Base-by-base conservation (phyloP, 2,797 vertebrate genomes). In the Prunella strophiata region DNA sequence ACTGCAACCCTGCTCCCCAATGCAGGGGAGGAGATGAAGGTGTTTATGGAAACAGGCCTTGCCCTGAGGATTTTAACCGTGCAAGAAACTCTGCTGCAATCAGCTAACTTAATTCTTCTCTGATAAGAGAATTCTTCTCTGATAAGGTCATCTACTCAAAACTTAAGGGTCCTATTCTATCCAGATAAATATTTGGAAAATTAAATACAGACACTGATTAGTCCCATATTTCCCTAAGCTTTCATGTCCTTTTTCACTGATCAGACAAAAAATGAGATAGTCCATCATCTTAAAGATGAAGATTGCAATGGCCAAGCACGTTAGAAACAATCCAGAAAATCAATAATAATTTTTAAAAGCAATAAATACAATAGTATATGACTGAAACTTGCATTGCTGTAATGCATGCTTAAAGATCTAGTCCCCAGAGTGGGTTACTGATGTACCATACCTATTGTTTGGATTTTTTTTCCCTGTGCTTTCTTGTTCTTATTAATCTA, bases 391-490 rank as follows among this genome's bases (percentile, higher is more conserved):
- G 5, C 6, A 32, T 15, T 74, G 29, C 3, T 83, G 2, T 54
- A 65, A 74, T 16, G 3, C 7, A 26, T 7, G 9, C 11, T 68
- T 68, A 40, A 80, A 80, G 54, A 68, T 26, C 16, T 61, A 30
- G 20, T 25, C 27, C 27, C 6, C 15, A 36, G 42, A 13, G 6
- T 38, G 20, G 15, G 26, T 50, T 62, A 68, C 18, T 61, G 11
- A 30, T 43, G 20, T 26, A 15, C 43, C 47, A 36, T 11, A 42
- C 5, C 38, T 50, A 51, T 9, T 12, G 8, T 4, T 7, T 8
- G 7, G 32, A 32, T 2, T 20, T 58, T 40, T 58, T 40, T 70
- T 26, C 0, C 13, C 20, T 3, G 0, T 40, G 14, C 48, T 45
- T 48, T 68, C 38, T 65, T 77, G 51, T 21, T 80, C 40, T 85